phyloP scores from a whole-genome alignment of 92 coral and sea anemone species.

The Siderastrea siderea region DNA sequence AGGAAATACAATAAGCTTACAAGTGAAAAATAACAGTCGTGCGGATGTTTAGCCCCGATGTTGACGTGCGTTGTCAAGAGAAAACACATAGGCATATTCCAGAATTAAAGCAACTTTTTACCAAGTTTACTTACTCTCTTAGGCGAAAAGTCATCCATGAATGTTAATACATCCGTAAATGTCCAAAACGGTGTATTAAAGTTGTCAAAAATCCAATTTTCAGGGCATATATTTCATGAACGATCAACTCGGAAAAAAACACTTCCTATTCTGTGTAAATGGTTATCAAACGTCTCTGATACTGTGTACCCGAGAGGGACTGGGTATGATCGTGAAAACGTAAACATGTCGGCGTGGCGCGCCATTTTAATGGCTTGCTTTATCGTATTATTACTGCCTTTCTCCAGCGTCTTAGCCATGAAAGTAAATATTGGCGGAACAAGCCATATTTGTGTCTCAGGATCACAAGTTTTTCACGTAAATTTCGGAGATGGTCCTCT shows the following conservation, averaged over 20 bases:
- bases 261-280: background rate
- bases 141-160: conserved; percentile 84
- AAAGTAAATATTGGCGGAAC: conserved; percentile 10
- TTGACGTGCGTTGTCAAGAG: conserved; percentile 6
- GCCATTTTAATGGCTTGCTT: background rate
- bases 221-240: background rate
- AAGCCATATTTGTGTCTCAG: conserved; percentile 49
- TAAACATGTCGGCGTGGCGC: conserved; percentile 70
- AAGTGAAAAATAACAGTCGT: background rate
- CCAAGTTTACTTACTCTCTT: conserved; percentile 77
- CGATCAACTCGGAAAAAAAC: background rate
- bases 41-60: background rate
- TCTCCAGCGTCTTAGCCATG: background rate
- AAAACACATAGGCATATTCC: background rate
- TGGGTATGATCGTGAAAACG: conserved; percentile 15
- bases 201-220: conserved; percentile 13
- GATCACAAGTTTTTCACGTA: conserved; percentile 76
- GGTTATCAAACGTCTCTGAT: background rate
- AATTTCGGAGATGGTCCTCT: conserved; percentile 67
- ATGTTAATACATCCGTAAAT: conserved; percentile 18
- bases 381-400: background rate
- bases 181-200: background rate
- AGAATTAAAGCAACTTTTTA: background rate
- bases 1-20: too few relatives aligned
- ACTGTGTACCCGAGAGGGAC: background rate